These are phyloP conservation scores for Sebastes fasciatus DNA, from an alignment of 2,113 vertebrate genomes.

Conservation along the genomic window DNA sequence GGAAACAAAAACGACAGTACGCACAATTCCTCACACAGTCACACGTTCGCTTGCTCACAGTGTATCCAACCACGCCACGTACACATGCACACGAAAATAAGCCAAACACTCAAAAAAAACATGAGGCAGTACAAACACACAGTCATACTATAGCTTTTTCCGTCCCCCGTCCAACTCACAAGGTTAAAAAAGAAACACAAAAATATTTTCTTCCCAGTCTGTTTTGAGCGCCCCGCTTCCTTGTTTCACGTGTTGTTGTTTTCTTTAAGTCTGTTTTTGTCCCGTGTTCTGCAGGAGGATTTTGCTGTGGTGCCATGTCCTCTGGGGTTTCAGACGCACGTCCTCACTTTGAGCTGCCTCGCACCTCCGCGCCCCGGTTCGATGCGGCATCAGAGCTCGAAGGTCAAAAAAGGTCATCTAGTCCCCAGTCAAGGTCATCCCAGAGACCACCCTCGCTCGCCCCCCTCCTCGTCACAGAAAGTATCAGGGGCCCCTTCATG, in stretches of 20 bases:
- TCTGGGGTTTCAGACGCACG: constrained; percentile 23
- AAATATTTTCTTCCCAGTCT: constrained; percentile 70
- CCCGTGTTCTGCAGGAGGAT: constrained; percentile 57
- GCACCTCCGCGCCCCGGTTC: background rate
- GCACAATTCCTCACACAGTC: constrained; percentile 21
- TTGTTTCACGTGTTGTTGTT: constrained; percentile 30
- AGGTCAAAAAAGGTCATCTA: constrained; percentile 55
- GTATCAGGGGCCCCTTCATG: constrained; percentile 45
- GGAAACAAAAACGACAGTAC: constrained; percentile 32
- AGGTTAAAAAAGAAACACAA: constrained; percentile 74
- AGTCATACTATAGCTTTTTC: constrained; percentile 66
- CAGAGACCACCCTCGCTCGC: constrained; percentile 40
- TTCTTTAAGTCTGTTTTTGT: constrained; percentile 34
- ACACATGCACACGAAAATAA: constrained; percentile 41
- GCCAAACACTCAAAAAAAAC: constrained; percentile 21
- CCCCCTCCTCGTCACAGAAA: constrained; percentile 43
- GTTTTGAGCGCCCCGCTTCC: constrained; percentile 43
- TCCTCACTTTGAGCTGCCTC: constrained; percentile 55
- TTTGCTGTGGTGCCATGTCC: constrained; percentile 44
- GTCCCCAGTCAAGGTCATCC: constrained; percentile 56
- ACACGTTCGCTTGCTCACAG: constrained; percentile 44
- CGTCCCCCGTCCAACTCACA: constrained; percentile 44
- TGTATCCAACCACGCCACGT: constrained; percentile 29
- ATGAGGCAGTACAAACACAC: constrained; percentile 62
- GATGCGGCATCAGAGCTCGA: constrained; percentile 32